phyloP scores from a whole-genome alignment of 2,797 vertebrate species.

The Limnodromus scolopaceus region DNA sequence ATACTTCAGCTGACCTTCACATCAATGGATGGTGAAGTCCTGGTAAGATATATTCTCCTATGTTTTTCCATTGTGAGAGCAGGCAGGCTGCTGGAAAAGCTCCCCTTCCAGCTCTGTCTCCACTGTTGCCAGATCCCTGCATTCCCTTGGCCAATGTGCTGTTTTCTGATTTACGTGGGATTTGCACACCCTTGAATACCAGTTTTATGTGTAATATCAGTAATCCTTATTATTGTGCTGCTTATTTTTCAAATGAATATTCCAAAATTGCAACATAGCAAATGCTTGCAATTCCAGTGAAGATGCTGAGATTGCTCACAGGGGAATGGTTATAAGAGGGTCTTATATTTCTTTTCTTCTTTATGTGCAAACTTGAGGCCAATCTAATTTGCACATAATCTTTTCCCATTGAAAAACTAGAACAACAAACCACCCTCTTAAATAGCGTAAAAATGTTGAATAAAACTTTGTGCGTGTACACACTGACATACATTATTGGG shows the following conservation, averaged over 20 bases:
- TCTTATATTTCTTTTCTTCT: not conserved
- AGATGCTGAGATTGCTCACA: not conserved
- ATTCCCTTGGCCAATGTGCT: not conserved
- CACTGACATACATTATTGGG: not conserved
- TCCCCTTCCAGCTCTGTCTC: not conserved
- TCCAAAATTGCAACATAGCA: accelerated
- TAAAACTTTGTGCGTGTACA: not conserved
- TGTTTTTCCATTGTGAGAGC: not conserved
- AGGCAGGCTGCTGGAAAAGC: not conserved
- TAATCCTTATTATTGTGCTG: not conserved
- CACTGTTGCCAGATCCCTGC: not conserved
- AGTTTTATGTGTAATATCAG: not conserved
- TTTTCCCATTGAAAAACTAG: not conserved
- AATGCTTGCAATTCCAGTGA: not conserved
- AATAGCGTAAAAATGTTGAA: not conserved
- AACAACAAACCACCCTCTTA: not conserved
- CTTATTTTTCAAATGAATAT: not conserved
- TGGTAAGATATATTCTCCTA: not conserved
- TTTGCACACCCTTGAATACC: not conserved
- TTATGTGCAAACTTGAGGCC: not conserved
- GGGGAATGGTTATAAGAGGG: not conserved
- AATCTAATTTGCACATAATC: not conserved
- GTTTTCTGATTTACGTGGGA: not conserved
- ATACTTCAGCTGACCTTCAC: not conserved
- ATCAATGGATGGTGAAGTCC: not conserved